Evolutionary conservation across 2,797 vertebrate species (phyloP), one percentile per base, ranked within the genome.

Genomic region (Falco naumanni): DNA sequence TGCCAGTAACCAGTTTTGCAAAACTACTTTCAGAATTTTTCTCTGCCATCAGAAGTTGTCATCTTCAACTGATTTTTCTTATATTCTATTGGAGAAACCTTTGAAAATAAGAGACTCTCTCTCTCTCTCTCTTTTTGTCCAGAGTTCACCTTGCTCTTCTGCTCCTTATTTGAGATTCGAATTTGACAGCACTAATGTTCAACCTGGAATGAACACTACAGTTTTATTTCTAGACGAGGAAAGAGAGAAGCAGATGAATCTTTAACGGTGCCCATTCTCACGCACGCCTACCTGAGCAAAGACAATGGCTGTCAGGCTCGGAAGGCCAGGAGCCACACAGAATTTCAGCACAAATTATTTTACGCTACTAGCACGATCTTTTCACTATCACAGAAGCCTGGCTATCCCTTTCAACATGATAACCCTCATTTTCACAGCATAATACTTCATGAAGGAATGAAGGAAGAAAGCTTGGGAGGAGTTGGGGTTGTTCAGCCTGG

Each of bases 211-310:
- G 56, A 77, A 4, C 17, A 70, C 51, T 48, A 60, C 9, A 6
- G 43, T 48, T 75, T 94, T 78, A 86, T 61, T 92, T 90, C 87
- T 16, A 86, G 69, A 65, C 64, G 56, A 94, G 64, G 84, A 90
- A 70, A 5, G 31, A 68, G 25, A 89, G 69, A 60, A 91, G 80
- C 29, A 90, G 84, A 82, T 45, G 66, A 84, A 93, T 80, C 63
- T 89, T 80, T 66, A 90, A 82, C 24, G 66, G 39, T 17, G 51
- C 12, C 69, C 76, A 33, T 13, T 72, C 84, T 82, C 28, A 79
- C 34, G 47, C 74, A 93, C 33, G n/a, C n/a, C 81, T 63, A 82
- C 63, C 54, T 79, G 60, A 79, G 72, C 29, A 41, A 68, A 57
- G 83, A 79, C 9, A 2, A 65, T 6, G 17, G 39, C 13, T 89